Evolutionary conservation across 2,888 invertebrate species (phyloP).

Genomic region (Chloroclystis v-ata): DNA sequence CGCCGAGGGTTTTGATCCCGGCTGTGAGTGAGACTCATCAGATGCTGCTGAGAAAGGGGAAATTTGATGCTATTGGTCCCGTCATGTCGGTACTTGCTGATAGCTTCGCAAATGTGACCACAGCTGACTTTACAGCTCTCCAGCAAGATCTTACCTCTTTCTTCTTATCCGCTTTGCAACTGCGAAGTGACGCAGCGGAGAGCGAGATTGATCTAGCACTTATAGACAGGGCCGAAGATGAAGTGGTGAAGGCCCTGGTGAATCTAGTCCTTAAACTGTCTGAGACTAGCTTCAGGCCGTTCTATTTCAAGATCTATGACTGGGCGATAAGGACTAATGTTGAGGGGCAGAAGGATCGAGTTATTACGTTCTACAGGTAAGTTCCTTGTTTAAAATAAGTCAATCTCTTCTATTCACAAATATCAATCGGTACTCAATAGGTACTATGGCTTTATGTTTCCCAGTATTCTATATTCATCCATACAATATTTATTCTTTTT

Average conservation of each 20-base stretch:
- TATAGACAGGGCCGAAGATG: conserved; percentile 82
- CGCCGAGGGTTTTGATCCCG: conserved; percentile 87
- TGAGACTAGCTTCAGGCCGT: conserved; percentile 91
- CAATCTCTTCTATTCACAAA: no score
- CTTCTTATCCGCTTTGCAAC: conserved; percentile 84
- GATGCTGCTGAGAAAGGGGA: conserved; percentile 76
- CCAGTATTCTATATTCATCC: no score
- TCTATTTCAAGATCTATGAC: conserved; percentile 91
- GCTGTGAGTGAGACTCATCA: conserved; percentile 82
- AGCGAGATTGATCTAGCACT: conserved; percentile 47
- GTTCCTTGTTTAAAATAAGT: conserved; percentile 18
- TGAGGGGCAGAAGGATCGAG: conserved; percentile 79
- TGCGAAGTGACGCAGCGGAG: conserved; percentile 77
- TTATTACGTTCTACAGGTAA: conserved; percentile 89
- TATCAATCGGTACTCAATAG: no score
- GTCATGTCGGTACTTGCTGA: conserved; percentile 88
- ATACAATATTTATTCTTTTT: background rate
- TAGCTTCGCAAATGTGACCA: conserved; percentile 80
- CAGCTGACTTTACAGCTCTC: conserved; percentile 81
- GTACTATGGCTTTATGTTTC: no score
- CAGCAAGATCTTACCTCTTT: conserved; percentile 84
- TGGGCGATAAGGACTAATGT: conserved; percentile 86
- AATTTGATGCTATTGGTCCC: conserved; percentile 80
- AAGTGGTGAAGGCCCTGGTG: conserved; percentile 87
- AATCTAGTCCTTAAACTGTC: conserved; percentile 91